Evolutionary conservation across 2,888 invertebrate species (phyloP).

Genomic region (Mythimna ferrago): DNA sequence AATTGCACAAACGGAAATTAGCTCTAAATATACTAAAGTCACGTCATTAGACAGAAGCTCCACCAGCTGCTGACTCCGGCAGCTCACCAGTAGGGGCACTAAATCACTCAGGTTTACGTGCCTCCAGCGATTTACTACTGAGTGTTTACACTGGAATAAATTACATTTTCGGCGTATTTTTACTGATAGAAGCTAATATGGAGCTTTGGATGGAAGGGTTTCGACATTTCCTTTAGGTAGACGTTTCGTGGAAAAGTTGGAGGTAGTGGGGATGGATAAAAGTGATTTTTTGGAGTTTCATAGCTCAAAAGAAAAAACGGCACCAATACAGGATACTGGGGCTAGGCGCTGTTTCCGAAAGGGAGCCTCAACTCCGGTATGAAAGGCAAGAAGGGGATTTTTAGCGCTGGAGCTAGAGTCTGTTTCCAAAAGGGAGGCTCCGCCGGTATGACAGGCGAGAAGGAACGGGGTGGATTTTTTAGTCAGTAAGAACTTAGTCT

Average conservation of each 20-base stretch:
- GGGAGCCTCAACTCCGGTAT: too few relatives aligned
- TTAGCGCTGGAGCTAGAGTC: too few relatives aligned
- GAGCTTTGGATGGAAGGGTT: conserved; percentile 15
- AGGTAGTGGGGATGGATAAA: neutral
- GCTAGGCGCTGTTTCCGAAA: too few relatives aligned
- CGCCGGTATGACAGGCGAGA: too few relatives aligned
- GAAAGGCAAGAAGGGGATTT: too few relatives aligned
- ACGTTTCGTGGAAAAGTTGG: conserved; percentile 1
- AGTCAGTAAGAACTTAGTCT: too few relatives aligned
- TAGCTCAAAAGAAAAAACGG: too few relatives aligned
- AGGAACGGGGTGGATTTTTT: too few relatives aligned
- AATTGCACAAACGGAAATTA: conserved; percentile 1
- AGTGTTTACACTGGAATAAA: conserved; percentile 50
- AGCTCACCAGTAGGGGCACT: conserved; percentile 25
- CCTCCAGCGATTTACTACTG: conserved; percentile 30
- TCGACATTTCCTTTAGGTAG: conserved; percentile 24
- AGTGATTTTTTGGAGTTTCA: too few relatives aligned
- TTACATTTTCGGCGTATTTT: conserved; percentile 53
- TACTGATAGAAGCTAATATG: conserved; percentile 51
- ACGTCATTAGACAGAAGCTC: neutral
- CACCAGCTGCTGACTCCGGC: conserved; percentile 35
- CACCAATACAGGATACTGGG: too few relatives aligned
- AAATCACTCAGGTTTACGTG: conserved; percentile 48
- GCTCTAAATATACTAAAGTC: conserved; percentile 7
- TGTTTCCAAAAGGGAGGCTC: too few relatives aligned